These are phyloP conservation scores for Morone saxatilis DNA, from an alignment of 2,113 vertebrate species.

Conservation along the genomic window DNA sequence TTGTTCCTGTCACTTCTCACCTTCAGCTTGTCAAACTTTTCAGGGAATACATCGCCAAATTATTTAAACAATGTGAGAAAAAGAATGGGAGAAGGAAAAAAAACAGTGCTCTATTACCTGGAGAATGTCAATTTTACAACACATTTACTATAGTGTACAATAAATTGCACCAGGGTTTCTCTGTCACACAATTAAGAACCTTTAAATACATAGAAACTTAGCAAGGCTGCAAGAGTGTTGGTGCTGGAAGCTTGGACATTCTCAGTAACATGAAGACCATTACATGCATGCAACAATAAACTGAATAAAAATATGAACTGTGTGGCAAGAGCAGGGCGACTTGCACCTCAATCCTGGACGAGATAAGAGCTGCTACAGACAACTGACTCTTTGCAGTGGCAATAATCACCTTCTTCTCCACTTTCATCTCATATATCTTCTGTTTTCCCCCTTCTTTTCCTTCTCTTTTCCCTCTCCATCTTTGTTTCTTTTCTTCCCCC, in stretches of 20 bases:
- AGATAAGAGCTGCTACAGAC: not conserved
- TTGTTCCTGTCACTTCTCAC: conserved; percentile 4
- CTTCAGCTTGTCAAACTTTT: conserved; percentile 23
- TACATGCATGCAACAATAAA: not conserved
- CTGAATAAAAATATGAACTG: not conserved
- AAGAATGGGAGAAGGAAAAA: not conserved
- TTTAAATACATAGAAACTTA: not conserved
- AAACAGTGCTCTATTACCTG: not conserved
- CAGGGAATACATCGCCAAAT: not conserved
- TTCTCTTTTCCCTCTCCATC: not conserved
- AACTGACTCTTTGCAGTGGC: not conserved
- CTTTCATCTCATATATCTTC: not conserved
- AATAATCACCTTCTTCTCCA: not conserved
- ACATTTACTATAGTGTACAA: not conserved
- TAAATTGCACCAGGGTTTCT: not conserved
- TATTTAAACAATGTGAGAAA: not conserved
- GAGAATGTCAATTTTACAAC: not conserved
- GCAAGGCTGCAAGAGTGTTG: not conserved
- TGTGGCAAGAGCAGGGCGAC: not conserved
- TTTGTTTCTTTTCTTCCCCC: not conserved
- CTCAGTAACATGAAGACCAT: not conserved
- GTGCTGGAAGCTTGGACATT: not conserved
- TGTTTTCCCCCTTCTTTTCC: not conserved
- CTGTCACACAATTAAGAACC: not conserved
- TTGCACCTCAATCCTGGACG: not conserved